A percentile compares a stretch with the other conserved stretches of the same genome.
Evolutionary conservation across 1,140 invertebrate genomes (phyloP).

Genomic region (Metaphire vulgaris): DNA sequence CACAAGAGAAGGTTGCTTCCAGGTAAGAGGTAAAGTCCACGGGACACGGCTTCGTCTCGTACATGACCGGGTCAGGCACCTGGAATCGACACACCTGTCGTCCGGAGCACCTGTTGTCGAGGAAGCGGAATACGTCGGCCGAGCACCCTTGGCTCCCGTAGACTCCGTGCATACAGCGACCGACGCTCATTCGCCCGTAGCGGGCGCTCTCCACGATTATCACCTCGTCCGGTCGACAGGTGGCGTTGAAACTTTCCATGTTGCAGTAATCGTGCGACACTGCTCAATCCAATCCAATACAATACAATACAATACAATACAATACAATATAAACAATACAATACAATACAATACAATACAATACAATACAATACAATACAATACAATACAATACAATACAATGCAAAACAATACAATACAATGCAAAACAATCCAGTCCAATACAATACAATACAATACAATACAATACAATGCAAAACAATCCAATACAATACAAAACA

Average conservation of each 20-base stretch:
- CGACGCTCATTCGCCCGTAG: slow-evolving; percentile 28
- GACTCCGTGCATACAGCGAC: slow-evolving; percentile 21
- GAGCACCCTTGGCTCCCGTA: slow-evolving; percentile 28
- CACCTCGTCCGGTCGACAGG: slow-evolving; percentile 12
- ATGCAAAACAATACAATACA: too few species aligned
- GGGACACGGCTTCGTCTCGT: slow-evolving; percentile 25
- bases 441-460: too few species aligned
- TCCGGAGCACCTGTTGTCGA: slow-evolving; percentile 28
- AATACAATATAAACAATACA: too few species aligned
- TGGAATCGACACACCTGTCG: slow-evolving; percentile 20
- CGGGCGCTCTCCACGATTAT: neutral
- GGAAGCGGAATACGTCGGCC: slow-evolving; percentile 16
- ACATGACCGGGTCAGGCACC: slow-evolving; percentile 14
- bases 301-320: too few species aligned
- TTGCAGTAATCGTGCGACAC: slow-evolving; percentile 27
- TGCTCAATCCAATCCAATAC: neutral
- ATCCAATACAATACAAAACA: too few species aligned
- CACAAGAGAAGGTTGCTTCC: slow-evolving; percentile 24
- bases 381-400: too few species aligned
- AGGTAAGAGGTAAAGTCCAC: slow-evolving; percentile 25
- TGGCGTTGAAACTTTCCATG: slow-evolving; percentile 27
- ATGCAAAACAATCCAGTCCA: too few species aligned
- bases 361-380: too few species aligned
- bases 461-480: too few species aligned
- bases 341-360: too few species aligned